These are phyloP conservation scores for Agrilus mali DNA, from an alignment of 2,888 invertebrate genomes.

Conservation along the genomic window DNA sequence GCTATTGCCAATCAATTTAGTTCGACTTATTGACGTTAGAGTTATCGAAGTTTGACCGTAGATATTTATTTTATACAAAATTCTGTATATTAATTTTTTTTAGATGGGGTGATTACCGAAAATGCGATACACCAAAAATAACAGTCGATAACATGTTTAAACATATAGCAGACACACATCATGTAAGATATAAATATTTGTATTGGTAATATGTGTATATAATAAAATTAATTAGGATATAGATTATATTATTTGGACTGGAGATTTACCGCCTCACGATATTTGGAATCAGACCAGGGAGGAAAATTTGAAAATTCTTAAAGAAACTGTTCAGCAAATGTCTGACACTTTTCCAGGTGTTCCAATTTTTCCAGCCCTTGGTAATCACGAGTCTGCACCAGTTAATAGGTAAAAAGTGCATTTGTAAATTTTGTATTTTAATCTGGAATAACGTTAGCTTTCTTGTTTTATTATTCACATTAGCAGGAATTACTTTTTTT, in stretches of 20 bases:
- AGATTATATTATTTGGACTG: conserved; percentile 91
- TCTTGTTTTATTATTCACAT: no score
- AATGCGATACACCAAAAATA: conserved; percentile 87
- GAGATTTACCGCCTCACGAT: conserved; percentile 92
- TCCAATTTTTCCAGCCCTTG: conserved; percentile 87
- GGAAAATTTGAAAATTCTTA: conserved; percentile 74
- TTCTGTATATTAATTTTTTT: conserved; percentile 5
- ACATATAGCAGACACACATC: conserved; percentile 76
- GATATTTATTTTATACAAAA: no score
- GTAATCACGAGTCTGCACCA: conserved; percentile 94
- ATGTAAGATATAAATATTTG: conserved; percentile 41
- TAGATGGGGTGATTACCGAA: conserved; percentile 91
- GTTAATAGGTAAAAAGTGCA: conserved; percentile 73
- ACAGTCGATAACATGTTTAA: conserved; percentile 88
- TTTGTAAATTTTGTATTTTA: no score
- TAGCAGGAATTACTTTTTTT: neutral
- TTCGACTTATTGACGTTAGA: no score
- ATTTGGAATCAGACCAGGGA: conserved; percentile 88
- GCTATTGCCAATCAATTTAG: no score
- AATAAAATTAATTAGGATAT: conserved; percentile 67
- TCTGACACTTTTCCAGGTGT: conserved; percentile 78
- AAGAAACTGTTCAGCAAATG: conserved; percentile 77
- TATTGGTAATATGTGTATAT: neutral
- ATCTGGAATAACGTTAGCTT: no score
- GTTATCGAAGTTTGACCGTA: no score